Evolutionary conservation across 2,797 vertebrate genomes (phyloP), one percentile per base, ranked within the genome.

Genomic region (Brotula barbata): DNA sequence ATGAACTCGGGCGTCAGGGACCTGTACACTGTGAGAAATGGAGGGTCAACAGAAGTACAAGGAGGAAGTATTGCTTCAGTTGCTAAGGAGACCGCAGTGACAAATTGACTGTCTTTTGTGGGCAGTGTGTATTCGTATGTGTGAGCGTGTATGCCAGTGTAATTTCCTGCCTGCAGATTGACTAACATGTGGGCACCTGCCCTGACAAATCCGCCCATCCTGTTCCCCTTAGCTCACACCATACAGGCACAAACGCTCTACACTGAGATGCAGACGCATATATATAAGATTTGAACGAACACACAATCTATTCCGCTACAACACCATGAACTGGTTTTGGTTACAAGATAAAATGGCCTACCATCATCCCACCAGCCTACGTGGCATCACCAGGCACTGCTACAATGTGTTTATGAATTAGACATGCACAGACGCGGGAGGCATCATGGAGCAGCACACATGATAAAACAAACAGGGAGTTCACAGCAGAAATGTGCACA

Each of bases 171-270:
- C 56, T 64, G 58, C 57, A 73, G 54, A 82, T 82, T 87, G 76
- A 85, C 83, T 83, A 87, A 87, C 79, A 76, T 86, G 86, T 72
- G 82, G 87, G 87, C 89, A 91, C 86, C 89, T 88, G 79, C 80
- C 79, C 64, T 87, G 70, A 78, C 68, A 85, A 73, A 84, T 77
- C 87, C 90, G 75, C 90, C 90, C 91, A 91, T 91, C 90, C 90
- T 91, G 90, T 90, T 87, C 68, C 70, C 84, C 61, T 82, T 56
- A 36, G 68, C 44, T 70, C 66, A 49, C 58, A 80, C 64, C 68
- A 64, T 71, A 39, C 63, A 48, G 2, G 31, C 31, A 33, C 9
- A 33, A 40, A 62, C 6, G 28, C 42, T 44, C 39, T 40, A 47
- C 20, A 58, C 44, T 49, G 47, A 33, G 11, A 6, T 33, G 6